A percentile compares a stretch with the other conserved stretches of the same genome.
Conservation (phyloP, 2,797 vertebrate species). For the Pseudochirops cupreus region DNA sequence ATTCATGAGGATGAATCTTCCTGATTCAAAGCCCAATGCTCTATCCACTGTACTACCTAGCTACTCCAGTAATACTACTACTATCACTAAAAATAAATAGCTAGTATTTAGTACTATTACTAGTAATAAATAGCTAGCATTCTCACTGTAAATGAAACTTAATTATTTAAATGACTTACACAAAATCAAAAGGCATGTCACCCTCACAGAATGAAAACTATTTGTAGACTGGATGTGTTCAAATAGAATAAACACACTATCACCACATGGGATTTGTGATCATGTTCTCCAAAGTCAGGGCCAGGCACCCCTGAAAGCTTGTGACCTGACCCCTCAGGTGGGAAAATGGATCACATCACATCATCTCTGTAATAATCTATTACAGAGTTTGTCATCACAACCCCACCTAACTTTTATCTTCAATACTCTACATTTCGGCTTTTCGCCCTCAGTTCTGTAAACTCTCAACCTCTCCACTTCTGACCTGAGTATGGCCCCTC, state of each 20-base stretch:
- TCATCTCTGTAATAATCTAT: background rate
- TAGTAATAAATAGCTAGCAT: background rate
- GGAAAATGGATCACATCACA: background rate
- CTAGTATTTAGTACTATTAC: background rate
- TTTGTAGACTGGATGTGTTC: background rate
- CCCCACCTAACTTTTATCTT: background rate
- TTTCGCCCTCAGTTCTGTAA: background rate
- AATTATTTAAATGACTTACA: background rate
- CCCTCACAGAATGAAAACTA: background rate
- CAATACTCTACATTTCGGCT: background rate
- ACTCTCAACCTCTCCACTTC: background rate
- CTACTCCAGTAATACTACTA: no score
- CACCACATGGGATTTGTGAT: background rate
- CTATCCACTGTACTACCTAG: no score
- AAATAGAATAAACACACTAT: background rate
- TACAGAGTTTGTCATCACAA: background rate
- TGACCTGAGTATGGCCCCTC: background rate
- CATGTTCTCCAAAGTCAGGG: background rate
- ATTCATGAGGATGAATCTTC: no score
- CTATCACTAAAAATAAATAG: no score
- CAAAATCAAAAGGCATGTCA: background rate
- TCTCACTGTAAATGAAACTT: background rate
- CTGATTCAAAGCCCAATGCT: no score
- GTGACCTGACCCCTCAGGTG: background rate
- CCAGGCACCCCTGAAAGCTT: background rate